phyloP scores from a whole-genome alignment of 2,113 vertebrate genomes.

The Falco punctatus region DNA sequence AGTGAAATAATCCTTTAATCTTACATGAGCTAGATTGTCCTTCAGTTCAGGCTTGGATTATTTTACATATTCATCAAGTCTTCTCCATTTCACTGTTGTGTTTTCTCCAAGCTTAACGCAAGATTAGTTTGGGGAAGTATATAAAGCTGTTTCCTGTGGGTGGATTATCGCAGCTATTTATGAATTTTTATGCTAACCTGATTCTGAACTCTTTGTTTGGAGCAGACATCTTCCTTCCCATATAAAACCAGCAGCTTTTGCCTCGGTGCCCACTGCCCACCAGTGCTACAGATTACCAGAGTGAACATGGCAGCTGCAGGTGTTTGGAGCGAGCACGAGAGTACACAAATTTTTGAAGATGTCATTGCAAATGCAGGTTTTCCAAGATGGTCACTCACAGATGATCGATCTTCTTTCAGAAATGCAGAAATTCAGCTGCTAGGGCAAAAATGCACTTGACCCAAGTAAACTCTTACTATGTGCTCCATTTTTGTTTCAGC shows the following conservation, averaged over 20 bases:
- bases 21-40: not conserved
- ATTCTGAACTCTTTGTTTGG: constrained; percentile 13
- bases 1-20: constrained; percentile 33
- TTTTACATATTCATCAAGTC: constrained; percentile 51
- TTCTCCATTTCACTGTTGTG: not conserved
- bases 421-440: not conserved
- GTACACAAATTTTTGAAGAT: not conserved
- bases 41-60: constrained; percentile 30
- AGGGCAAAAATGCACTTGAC: not conserved
- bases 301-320: not conserved
- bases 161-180: constrained; percentile 51
- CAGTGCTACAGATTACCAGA: not conserved
- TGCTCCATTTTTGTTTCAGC: not conserved
- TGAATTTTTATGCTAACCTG: constrained; percentile 52
- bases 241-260: constrained; percentile 1
- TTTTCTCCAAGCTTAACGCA: not conserved
- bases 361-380: not conserved
- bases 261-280: not conserved
- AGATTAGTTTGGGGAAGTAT: constrained; percentile 47
- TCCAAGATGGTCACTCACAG: not conserved
- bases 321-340: not conserved
- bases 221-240: constrained; percentile 16
- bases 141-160: constrained; percentile 52
- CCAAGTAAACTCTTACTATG: not conserved
- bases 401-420: not conserved